These are phyloP conservation scores for Oryzias melastigma DNA, from an alignment of 2,113 vertebrate genomes.

Conservation along the genomic window DNA sequence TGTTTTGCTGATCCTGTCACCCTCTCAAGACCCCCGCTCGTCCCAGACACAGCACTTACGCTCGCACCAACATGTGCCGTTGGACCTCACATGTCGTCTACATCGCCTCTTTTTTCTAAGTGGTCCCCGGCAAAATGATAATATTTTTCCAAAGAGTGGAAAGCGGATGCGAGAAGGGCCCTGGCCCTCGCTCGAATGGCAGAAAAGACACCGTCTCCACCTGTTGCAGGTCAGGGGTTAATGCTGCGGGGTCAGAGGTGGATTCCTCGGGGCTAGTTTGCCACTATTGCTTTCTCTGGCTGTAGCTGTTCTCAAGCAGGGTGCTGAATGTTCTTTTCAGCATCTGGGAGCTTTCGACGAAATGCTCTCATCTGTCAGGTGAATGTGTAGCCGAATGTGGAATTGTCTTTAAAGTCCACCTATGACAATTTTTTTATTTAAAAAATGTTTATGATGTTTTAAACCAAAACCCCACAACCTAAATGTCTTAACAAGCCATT, in stretches of 20 bases:
- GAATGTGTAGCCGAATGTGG: conserved; percentile 13
- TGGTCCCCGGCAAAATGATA: conserved; percentile 73
- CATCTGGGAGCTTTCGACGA: conserved; percentile 36
- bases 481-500: too few relatives aligned
- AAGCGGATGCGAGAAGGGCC: conserved; percentile 56
- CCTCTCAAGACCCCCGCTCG: conserved; percentile 45
- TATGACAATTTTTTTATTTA: too few relatives aligned
- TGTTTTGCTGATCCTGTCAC: conserved; percentile 63
- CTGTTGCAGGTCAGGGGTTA: conserved; percentile 79
- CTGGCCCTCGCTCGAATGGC: conserved; percentile 56
- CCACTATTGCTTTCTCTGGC: conserved; percentile 69
- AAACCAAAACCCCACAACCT: too few relatives aligned
- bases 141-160: conserved; percentile 75
- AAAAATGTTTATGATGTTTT: too few relatives aligned
- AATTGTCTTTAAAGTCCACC: too few relatives aligned
- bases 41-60: conserved; percentile 73
- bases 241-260: conserved; percentile 77
- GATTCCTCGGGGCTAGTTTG: conserved; percentile 67
- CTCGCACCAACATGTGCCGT: conserved; percentile 64
- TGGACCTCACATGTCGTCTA: conserved; percentile 76
- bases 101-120: conserved; percentile 59
- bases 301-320: conserved; percentile 61
- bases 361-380: conserved; percentile 6
- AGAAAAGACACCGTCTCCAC: conserved; percentile 76
- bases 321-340: conserved; percentile 70